Conservation (phyloP, 2,797 vertebrate species). For the Erethizon dorsatum region DNA sequence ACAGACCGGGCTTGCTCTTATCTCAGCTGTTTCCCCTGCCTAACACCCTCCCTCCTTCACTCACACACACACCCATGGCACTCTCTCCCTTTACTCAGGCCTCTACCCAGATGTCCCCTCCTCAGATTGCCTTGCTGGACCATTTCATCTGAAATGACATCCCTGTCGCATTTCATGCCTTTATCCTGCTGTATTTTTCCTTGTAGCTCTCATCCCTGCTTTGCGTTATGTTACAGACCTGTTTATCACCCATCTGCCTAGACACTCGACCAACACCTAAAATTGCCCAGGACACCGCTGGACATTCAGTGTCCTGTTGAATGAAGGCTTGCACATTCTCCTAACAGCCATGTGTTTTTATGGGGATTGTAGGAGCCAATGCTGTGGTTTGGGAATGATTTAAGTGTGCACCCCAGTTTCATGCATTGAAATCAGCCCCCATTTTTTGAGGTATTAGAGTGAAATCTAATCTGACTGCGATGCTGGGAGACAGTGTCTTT, state of each 20-base stretch:
- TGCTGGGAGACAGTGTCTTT: not conserved
- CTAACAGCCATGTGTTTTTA: not conserved
- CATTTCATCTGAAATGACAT: not conserved
- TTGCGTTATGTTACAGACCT: not conserved
- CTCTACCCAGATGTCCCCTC: not conserved
- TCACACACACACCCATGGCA: not conserved
- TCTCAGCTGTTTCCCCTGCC: not conserved
- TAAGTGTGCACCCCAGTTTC: not conserved
- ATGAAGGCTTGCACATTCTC: not conserved
- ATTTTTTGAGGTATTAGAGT: not conserved
- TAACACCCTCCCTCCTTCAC: not conserved
- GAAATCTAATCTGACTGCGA: not conserved
- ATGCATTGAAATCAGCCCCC: not conserved
- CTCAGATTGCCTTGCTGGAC: not conserved
- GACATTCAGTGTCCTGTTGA: not conserved
- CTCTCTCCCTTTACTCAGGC: not conserved
- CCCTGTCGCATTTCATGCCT: not conserved
- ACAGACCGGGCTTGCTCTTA: not conserved
- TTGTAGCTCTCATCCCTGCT: not conserved
- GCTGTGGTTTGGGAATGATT: no score
- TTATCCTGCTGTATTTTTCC: not conserved
- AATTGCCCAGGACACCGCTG: not conserved
- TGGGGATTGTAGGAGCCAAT: not conserved
- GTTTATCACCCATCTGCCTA: not conserved
- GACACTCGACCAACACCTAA: not conserved